These are phyloP conservation scores for Chaetorhynchus papuensis DNA, from an alignment of 2,113 vertebrate species.

Conservation along the genomic window DNA sequence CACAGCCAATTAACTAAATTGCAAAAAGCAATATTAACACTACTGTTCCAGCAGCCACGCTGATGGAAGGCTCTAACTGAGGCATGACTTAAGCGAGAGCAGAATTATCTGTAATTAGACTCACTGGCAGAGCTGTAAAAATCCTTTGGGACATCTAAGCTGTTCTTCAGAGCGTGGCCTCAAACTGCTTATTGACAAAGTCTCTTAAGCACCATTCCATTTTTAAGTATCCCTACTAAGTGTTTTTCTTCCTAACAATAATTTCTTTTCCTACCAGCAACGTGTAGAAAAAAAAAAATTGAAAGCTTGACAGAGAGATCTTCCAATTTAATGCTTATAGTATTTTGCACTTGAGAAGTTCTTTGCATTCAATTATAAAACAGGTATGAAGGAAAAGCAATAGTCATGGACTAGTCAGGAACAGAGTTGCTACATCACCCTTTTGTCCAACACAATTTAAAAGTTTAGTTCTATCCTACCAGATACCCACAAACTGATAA, in stretches of 20 bases:
- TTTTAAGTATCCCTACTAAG: constrained; percentile 36
- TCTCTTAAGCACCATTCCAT: constrained; percentile 38
- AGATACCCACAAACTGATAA: neutral
- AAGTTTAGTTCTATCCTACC: neutral
- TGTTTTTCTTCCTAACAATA: neutral
- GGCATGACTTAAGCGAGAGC: neutral
- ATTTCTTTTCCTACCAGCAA: neutral
- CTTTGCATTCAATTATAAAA: neutral
- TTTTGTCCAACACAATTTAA: neutral
- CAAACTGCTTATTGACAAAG: constrained; percentile 45
- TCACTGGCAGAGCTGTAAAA: constrained; percentile 23
- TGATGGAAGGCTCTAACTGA: neutral
- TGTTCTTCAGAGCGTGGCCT: constrained; percentile 7
- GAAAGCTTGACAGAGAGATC: neutral
- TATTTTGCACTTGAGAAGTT: neutral
- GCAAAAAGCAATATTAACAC: constrained; percentile 4
- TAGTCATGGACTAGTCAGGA: neutral
- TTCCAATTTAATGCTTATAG: neutral
- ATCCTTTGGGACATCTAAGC: constrained; percentile 32
- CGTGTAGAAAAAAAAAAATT: neutral
- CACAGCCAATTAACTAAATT: constrained; percentile 10
- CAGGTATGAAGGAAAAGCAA: neutral
- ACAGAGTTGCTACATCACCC: neutral
- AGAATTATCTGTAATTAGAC: constrained; percentile 53
- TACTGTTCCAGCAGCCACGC: neutral